Percentiles rank a stretch among this genome's conserved stretches.
phyloP scores from a whole-genome alignment of 1,140 invertebrate species.

The Coelopa frigida region DNA sequence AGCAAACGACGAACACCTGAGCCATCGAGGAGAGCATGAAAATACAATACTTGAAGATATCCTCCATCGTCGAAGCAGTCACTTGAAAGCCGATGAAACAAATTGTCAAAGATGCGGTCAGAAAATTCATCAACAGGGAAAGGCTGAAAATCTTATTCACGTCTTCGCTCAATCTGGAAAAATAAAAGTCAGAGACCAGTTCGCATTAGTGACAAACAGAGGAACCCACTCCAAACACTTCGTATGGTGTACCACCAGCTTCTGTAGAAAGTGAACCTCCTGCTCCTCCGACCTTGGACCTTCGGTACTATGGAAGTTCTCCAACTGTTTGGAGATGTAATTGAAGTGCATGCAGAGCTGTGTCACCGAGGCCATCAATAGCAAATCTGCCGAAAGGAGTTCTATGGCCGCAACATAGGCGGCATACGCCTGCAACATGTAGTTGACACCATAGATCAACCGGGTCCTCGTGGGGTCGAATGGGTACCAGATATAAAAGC shows the following conservation, averaged over 20 bases:
- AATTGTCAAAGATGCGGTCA: constrained; percentile 36
- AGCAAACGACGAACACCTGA: constrained; percentile 36
- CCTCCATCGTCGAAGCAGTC: constrained; percentile 31
- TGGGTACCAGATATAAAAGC: constrained; percentile 38
- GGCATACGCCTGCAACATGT: constrained; percentile 33
- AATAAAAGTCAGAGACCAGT: no score
- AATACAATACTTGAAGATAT: constrained; percentile 34
- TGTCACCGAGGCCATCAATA: constrained; percentile 34
- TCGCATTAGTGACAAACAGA: no score
- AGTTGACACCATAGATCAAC: constrained; percentile 28
- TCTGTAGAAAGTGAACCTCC: constrained; percentile 21
- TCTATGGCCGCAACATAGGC: constrained; percentile 36
- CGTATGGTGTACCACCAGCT: constrained; percentile 27
- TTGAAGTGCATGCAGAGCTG: constrained; percentile 40
- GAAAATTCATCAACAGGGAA: constrained; percentile 32
- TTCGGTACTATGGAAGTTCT: constrained; percentile 18
- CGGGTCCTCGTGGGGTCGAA: constrained; percentile 25
- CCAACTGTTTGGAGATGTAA: constrained; percentile 25
- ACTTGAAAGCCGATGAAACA: constrained; percentile 41
- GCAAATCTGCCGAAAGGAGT: constrained; percentile 34
- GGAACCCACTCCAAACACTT: constrained; percentile 30
- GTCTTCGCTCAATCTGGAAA: constrained; percentile 27
- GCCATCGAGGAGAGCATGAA: constrained; percentile 37
- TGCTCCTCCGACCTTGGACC: constrained; percentile 16
- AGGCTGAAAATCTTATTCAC: constrained; percentile 31